These are phyloP conservation scores for Megaceryle maxima DNA, from an alignment of 2,113 vertebrate genomes.

Conservation along the genomic window DNA sequence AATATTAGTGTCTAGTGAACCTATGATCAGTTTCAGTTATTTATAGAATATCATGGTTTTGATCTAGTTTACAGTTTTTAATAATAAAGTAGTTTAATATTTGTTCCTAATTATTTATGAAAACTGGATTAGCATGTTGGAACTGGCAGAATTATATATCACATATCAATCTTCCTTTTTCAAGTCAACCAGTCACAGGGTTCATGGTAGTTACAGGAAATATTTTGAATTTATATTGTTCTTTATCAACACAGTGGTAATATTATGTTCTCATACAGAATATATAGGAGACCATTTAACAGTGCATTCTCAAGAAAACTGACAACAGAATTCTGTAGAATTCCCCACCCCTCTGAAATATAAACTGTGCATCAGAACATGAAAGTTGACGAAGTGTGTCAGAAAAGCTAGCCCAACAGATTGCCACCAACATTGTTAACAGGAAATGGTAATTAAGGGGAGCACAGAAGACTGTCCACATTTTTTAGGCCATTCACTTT, in stretches of 20 bases:
- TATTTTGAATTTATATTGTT: background rate
- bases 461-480: background rate
- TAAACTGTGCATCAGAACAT: background rate
- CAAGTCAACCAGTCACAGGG: background rate
- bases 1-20: background rate
- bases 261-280: background rate
- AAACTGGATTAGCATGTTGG: background rate
- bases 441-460: background rate
- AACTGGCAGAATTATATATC: background rate
- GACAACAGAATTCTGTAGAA: background rate
- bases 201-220: background rate
- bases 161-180: background rate
- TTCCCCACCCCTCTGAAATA: background rate
- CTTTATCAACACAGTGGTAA: background rate
- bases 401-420: background rate
- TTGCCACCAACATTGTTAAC: background rate
- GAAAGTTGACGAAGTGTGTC: accelerated
- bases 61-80: background rate
- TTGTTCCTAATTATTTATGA: background rate
- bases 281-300: background rate
- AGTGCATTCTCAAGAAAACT: background rate
- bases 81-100: background rate
- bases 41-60: background rate
- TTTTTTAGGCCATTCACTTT: background rate
- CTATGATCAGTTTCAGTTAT: background rate